Percentiles rank a stretch among this genome's conserved stretches.
These are phyloP conservation scores for Equus quagga DNA, from an alignment of 2,113 vertebrate genomes.

Conservation along the genomic window DNA sequence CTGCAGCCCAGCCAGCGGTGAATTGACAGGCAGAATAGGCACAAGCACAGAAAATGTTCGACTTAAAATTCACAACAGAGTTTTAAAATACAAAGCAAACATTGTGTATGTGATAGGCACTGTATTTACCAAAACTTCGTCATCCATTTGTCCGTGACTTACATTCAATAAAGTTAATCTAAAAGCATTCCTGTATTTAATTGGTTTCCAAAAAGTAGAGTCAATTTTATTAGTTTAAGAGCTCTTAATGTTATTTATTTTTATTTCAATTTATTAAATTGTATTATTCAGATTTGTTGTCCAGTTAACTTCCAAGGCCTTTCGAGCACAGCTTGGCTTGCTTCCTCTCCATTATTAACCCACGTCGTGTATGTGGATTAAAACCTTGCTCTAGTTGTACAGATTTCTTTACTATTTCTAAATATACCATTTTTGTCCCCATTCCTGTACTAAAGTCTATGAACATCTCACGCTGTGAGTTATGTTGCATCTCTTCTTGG, in stretches of 20 bases:
- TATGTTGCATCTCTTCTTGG: neutral
- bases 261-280: neutral
- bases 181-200: neutral
- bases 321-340: neutral
- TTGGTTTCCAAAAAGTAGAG: neutral
- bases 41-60: neutral
- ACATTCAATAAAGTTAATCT: neutral
- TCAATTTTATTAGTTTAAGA: neutral
- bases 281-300: neutral
- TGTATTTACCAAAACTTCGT: neutral
- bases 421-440: neutral
- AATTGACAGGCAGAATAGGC: neutral
- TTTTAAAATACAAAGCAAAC: conserved; percentile 37
- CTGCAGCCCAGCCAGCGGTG: neutral
- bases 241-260: neutral
- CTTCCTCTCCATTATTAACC: neutral
- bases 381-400: neutral
- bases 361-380: neutral
- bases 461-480: neutral
- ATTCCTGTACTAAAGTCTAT: neutral
- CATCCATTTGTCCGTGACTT: neutral
- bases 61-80: neutral
- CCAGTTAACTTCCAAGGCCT: neutral
- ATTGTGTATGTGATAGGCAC: neutral
- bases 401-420: neutral